A percentile compares a stretch with the other conserved stretches of the same genome.
Conservation (phyloP, 2,113 vertebrate genomes). For the Corythaeola cristata region DNA sequence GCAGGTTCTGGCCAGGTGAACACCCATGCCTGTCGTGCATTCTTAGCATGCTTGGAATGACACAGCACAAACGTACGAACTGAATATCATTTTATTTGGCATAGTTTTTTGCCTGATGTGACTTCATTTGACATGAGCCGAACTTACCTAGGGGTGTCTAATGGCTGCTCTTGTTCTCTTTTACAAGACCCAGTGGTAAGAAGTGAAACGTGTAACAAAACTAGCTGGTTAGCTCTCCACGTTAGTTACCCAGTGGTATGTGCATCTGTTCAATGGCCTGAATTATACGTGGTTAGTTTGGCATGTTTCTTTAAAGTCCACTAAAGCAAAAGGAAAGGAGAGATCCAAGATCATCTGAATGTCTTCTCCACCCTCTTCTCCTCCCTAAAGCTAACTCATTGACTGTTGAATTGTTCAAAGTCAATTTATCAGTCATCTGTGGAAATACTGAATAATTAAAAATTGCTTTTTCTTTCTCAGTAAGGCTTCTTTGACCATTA, state of each 20-base stretch:
- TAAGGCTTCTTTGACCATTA: background rate
- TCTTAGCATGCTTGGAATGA: background rate
- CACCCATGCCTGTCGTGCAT: accelerated
- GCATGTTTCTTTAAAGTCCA: background rate
- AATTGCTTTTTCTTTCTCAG: background rate
- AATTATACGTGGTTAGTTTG: background rate
- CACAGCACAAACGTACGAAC: background rate
- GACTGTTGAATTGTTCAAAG: background rate
- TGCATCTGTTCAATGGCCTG: conserved; percentile 13
- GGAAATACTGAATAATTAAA: background rate
- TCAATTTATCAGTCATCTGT: background rate
- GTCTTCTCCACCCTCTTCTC: background rate
- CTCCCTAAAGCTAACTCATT: background rate
- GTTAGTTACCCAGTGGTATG: background rate
- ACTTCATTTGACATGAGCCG: background rate
- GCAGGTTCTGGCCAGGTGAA: background rate
- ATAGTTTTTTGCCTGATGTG: background rate
- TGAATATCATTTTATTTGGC: background rate
- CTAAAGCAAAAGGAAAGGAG: background rate
- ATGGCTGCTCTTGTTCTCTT: background rate
- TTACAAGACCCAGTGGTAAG: background rate
- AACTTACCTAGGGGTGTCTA: background rate
- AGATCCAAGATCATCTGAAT: background rate
- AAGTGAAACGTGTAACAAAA: background rate
- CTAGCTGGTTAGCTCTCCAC: background rate